These are phyloP conservation scores for Haemorhous mexicanus DNA, from an alignment of 2,113 vertebrate genomes.

Conservation along the genomic window DNA sequence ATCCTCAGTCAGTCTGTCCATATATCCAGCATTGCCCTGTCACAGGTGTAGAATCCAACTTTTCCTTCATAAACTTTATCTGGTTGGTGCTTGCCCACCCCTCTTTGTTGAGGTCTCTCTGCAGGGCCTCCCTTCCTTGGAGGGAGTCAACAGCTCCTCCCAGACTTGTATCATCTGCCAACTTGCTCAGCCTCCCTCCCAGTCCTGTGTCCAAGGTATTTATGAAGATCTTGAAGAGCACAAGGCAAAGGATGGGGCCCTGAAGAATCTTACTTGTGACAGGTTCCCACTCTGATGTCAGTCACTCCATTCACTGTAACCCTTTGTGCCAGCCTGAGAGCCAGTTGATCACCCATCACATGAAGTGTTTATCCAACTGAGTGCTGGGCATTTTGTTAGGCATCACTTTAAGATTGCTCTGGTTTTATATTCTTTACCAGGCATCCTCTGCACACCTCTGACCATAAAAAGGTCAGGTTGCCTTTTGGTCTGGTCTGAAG, in stretches of 20 bases:
- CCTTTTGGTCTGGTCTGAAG: neutral
- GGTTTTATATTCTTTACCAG: neutral
- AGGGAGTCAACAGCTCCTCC: neutral
- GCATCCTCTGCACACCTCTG: neutral
- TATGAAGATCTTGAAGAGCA: neutral
- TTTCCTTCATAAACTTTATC: neutral
- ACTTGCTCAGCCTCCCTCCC: neutral
- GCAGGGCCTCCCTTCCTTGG: neutral
- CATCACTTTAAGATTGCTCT: neutral
- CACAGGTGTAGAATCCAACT: neutral
- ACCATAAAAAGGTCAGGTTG: neutral
- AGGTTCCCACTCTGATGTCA: neutral
- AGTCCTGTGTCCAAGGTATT: fast-evolving
- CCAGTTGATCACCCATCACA: neutral
- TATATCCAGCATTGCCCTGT: neutral
- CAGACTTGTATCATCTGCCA: neutral
- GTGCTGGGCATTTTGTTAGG: neutral
- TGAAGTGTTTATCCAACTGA: neutral
- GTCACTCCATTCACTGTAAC: neutral
- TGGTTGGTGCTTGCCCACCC: neutral
- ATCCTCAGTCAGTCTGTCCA: neutral
- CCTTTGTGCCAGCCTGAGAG: fast-evolving
- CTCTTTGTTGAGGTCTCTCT: neutral
- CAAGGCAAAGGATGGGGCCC: neutral
- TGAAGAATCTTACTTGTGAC: neutral